phyloP scores from a whole-genome alignment of 2,888 invertebrate genomes.

The Chymomyza amoena region DNA sequence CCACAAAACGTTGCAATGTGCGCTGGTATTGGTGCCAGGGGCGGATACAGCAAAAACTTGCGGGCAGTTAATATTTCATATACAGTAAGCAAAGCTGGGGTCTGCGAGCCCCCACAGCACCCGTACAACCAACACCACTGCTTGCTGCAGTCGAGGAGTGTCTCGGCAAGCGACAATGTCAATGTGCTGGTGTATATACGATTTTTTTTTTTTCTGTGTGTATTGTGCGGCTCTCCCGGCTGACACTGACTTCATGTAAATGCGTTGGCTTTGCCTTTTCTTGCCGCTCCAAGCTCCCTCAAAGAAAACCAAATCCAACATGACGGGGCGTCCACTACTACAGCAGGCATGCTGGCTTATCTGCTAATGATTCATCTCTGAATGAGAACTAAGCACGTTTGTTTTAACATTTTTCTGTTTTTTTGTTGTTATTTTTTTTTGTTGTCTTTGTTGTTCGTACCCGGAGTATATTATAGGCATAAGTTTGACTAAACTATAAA shows the following conservation, averaged over 20 bases:
- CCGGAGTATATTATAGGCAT: conserved; percentile 26
- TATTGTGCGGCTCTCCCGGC: neutral
- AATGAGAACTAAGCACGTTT: conserved; percentile 37
- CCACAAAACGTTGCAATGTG: neutral
- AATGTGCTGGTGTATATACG: conserved; percentile 56
- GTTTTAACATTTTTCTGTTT: neutral
- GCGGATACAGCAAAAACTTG: neutral
- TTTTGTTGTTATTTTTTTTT: neutral
- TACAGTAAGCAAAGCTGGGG: neutral
- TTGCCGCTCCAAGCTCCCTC: neutral
- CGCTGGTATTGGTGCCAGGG: conserved; percentile 37
- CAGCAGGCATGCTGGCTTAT: neutral
- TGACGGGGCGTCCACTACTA: neutral
- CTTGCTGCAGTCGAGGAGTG: conserved; percentile 40
- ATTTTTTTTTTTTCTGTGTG: neutral
- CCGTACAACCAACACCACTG: conserved; percentile 1
- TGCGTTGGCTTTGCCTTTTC: conserved; percentile 40
- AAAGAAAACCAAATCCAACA: neutral
- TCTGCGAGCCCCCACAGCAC: neutral
- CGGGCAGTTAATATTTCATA: neutral
- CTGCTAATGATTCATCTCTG: conserved; percentile 58
- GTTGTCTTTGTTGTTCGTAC: conserved; percentile 20
- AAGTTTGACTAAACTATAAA: conserved; percentile 33
- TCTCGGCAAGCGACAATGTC: conserved; percentile 64
- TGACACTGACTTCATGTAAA: conserved; percentile 34